phyloP scores from a whole-genome alignment of 2,888 invertebrate genomes.

The Gortyna flavago region DNA sequence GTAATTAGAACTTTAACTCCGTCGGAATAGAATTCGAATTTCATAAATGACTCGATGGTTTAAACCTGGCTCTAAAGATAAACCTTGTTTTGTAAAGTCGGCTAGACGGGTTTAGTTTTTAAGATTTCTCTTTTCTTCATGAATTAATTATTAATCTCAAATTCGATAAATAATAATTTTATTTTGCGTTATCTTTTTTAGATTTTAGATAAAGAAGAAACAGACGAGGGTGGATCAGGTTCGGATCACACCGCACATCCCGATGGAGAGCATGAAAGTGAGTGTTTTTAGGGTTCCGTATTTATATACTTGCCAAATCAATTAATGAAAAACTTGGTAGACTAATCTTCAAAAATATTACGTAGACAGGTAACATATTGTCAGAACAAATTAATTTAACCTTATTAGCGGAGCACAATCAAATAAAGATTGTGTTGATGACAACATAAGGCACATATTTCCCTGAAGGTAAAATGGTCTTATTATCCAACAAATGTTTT shows the following conservation, averaged over 20 bases:
- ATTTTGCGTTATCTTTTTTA: constrained; percentile 51
- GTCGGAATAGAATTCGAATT: not conserved
- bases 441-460: not conserved
- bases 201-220: constrained; percentile 89
- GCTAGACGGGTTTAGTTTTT: not conserved
- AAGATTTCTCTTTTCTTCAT: not conserved
- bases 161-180: not conserved
- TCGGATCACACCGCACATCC: constrained; percentile 86
- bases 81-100: not conserved
- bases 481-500: not conserved
- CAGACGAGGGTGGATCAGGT: constrained; percentile 85
- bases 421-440: not conserved
- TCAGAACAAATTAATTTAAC: not conserved
- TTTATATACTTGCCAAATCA: not conserved
- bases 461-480: not conserved
- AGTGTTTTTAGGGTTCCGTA: constrained; percentile 60
- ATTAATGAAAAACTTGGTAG: not conserved
- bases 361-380: not conserved
- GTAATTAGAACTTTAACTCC: not conserved
- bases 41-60: not conserved
- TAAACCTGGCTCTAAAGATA: not conserved
- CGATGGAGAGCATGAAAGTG: constrained; percentile 87
- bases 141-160: not conserved
- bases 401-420: not conserved
- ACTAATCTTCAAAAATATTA: not conserved